Conservation (phyloP, 1,140 invertebrate genomes). For the Papilio machaon region DNA sequence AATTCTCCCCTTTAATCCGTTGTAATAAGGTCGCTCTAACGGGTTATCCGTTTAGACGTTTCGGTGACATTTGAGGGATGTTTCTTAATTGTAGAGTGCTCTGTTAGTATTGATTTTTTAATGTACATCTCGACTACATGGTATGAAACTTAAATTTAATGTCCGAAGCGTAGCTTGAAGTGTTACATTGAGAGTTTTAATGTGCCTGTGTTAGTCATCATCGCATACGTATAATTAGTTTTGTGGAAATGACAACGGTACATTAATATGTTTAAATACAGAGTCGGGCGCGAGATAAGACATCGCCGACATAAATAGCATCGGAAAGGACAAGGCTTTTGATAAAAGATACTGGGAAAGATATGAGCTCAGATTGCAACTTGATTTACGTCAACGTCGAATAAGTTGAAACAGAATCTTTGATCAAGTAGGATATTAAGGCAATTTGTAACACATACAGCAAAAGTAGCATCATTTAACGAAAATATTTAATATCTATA, state of each 20-base stretch:
- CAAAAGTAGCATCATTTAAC: not conserved
- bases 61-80: constrained; percentile 70
- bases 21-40: constrained; percentile 32
- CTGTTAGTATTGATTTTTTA: constrained; percentile 78
- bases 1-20: constrained; percentile 39
- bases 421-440: not conserved
- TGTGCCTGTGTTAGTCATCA: not conserved
- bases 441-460: not conserved
- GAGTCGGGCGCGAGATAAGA: not conserved
- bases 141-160: constrained; percentile 9
- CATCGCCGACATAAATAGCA: constrained; percentile 21
- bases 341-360: constrained; percentile 30
- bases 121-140: constrained; percentile 58
- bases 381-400: constrained; percentile 17
- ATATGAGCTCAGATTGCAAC: not conserved
- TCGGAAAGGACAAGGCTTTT: constrained; percentile 34
- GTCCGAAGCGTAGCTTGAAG: not conserved
- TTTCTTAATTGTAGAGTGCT: constrained; percentile 76
- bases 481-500: too few relatives aligned
- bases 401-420: not conserved
- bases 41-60: constrained; percentile 1
- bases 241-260: constrained; percentile 6
- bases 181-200: not conserved
- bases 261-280: constrained; percentile 20
- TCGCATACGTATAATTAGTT: constrained; percentile 1